Evolutionary conservation across 2,888 invertebrate species (phyloP).

Genomic region (Sipha maydis): DNA sequence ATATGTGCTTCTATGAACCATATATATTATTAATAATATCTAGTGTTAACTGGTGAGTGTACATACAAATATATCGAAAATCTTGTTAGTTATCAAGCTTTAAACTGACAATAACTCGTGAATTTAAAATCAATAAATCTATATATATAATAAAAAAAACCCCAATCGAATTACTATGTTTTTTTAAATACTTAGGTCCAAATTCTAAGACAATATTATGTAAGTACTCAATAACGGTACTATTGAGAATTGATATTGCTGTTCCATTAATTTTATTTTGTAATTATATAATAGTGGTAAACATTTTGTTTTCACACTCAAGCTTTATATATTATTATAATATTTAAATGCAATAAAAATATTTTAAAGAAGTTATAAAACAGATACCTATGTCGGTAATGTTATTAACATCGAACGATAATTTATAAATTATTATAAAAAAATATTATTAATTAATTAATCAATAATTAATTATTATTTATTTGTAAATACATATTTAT

Average conservation of each 20-base stretch:
- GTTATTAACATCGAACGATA: neutral
- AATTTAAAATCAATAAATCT: no score
- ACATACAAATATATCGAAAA: neutral
- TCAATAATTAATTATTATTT: no score
- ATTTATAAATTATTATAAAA: constrained; percentile 37
- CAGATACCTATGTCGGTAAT: neutral
- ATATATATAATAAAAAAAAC: neutral
- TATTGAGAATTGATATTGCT: neutral
- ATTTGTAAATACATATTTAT: constrained; percentile 57
- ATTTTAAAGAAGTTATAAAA: neutral
- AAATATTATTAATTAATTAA: no score
- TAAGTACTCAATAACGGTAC: neutral
- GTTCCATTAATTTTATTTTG: neutral
- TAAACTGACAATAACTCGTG: neutral
- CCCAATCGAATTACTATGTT: neutral
- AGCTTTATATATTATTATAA: neutral
- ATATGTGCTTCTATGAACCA: no score
- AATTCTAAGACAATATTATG: neutral
- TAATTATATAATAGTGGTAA: neutral
- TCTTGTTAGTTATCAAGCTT: neutral
- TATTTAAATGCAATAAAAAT: neutral
- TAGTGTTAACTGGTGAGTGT: no score
- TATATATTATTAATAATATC: no score
- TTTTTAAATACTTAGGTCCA: no score
- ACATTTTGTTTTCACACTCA: neutral